Conservation (phyloP, 2,113 vertebrate genomes). For the Pandion haliaetus region DNA sequence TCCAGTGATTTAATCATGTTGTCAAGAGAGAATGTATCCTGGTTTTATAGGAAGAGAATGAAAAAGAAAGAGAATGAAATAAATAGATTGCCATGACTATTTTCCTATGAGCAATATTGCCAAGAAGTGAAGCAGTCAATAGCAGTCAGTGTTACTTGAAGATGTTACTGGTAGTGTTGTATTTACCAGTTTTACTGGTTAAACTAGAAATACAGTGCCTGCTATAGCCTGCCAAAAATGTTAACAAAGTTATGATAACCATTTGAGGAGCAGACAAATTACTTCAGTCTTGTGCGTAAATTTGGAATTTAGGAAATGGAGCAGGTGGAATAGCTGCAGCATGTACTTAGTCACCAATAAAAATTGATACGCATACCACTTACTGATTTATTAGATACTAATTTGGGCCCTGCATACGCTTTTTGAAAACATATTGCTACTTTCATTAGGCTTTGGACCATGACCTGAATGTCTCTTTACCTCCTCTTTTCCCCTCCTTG, state of each 20-base stretch:
- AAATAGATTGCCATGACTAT: background rate
- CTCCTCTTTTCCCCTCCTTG: background rate
- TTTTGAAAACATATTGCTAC: background rate
- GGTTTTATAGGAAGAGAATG: constrained; percentile 12
- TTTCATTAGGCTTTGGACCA: background rate
- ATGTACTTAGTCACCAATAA: background rate
- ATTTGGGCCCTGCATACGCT: background rate
- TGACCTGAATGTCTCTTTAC: background rate
- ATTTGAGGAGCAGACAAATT: background rate
- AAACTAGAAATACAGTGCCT: background rate
- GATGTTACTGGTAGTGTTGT: background rate
- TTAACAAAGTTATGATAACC: background rate
- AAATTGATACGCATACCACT: background rate
- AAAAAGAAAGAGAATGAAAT: background rate
- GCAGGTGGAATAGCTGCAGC: background rate
- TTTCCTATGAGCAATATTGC: background rate
- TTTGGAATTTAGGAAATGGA: background rate
- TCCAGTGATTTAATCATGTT: constrained; percentile 46
- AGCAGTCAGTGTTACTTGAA: background rate
- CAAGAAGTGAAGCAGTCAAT: background rate
- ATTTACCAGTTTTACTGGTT: background rate
- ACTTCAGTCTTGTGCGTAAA: background rate
- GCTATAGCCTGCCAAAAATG: background rate
- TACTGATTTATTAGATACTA: background rate
- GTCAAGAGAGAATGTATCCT: constrained; percentile 56